Evolutionary conservation across 2,113 vertebrate genomes (phyloP).

Genomic region (Mormyrus lacerda): DNA sequence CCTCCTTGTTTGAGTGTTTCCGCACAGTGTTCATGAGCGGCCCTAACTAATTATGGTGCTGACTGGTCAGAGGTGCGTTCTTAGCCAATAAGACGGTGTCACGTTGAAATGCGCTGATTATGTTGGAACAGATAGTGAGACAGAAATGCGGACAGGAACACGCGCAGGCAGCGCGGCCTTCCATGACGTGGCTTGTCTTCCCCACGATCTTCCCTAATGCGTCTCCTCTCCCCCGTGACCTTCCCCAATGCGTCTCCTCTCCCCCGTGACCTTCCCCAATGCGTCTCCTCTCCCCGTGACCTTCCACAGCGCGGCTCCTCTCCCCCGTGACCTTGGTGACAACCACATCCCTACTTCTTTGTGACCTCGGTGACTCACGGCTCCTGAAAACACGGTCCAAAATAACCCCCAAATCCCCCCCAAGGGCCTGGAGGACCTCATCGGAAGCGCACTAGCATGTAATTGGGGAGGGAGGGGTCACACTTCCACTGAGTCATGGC

Average conservation of each 20-base stretch:
- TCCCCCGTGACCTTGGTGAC: neutral
- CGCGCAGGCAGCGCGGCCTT: neutral
- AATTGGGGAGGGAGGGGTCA: neutral
- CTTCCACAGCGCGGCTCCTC: neutral
- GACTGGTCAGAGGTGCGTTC: neutral
- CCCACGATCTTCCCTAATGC: neutral
- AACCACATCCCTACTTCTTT: neutral
- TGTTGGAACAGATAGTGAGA: neutral
- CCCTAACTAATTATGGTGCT: neutral
- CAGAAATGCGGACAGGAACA: neutral
- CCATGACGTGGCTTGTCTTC: neutral
- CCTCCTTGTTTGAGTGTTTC: neutral
- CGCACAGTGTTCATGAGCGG: neutral
- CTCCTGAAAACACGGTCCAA: too few species aligned
- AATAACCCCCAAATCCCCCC: too few species aligned
- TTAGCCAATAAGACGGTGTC: neutral
- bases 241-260: neutral
- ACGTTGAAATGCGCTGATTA: neutral
- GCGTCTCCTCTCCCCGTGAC: neutral
- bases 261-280: too few species aligned
- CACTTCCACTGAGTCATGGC: neutral
- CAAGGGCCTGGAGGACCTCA: too few species aligned
- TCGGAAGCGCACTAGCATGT: neutral
- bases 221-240: neutral
- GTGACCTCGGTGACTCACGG: too few species aligned